Base-by-base conservation (phyloP, 2,888 invertebrate species). In the Ormyrus pomaceus region DNA sequence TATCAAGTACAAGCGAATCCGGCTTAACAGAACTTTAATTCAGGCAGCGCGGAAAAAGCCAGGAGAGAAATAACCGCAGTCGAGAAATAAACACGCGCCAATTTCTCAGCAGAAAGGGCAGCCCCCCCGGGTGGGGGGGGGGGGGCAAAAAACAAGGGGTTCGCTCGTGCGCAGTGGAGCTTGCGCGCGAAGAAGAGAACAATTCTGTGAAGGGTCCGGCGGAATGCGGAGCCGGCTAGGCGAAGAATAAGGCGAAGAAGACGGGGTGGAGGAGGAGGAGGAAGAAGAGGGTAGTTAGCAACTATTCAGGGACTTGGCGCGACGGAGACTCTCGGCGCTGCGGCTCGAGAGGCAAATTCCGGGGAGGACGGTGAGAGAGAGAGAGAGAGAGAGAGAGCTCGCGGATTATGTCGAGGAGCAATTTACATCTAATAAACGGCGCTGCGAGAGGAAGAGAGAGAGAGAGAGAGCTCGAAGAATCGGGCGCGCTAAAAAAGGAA, bases 361-460 rank as follows among this genome's bases (percentile, higher is more conserved):
- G 55, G 50, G n/a, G 34, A 59, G 8, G 48, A 56, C 46, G 59
- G 59, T 0, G 34, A 34, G 34, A 64, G 50, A 45, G 34, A 34
- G 34, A 34, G 34, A 34, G 34, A 34, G 34, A n/a, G n/a, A 34
- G 34, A 34, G 34, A 34, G 34, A 66, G 64, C 2, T 48, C 70
- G 64, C 59, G 76, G 73, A 81, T 78, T 77, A 77, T 61, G 75
- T 78, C 77, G 68, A 70, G 80, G 62, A 68, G 59, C 64, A 81
- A 83, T 83, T 83, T 80, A 74, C 78, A 82, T 82, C 73, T 80
- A 78, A 83, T 82, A 78, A 83, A 76, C 72, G 77, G 10, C 13
- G 53, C 4, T 58, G 48, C 1, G 46, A 61, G 45, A 62, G 53
- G 13, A 46, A 55, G 64, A 5, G 55, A 55, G 64, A 5, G 51